These are phyloP conservation scores for Drosophila formosana DNA, from an alignment of 2,888 invertebrate genomes.

Conservation along the genomic window DNA sequence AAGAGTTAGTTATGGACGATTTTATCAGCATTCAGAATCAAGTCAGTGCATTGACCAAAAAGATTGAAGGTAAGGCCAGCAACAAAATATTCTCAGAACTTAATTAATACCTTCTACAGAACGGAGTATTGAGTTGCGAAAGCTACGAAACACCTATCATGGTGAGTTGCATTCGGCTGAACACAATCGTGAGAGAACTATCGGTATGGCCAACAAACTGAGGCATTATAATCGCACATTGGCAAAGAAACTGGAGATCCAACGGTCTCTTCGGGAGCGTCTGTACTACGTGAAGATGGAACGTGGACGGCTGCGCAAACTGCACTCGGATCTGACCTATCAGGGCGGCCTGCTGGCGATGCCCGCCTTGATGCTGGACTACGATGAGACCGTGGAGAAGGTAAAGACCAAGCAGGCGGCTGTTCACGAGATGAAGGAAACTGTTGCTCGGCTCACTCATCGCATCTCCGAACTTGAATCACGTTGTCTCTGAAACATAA, in stretches of 20 bases:
- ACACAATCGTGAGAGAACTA: conserved; percentile 80
- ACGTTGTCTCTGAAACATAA: conserved; percentile 21
- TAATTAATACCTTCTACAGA: conserved; percentile 59
- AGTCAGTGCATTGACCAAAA: conserved; percentile 76
- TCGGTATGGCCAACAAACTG: conserved; percentile 54
- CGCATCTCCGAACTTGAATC: conserved; percentile 35
- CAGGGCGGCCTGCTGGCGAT: conserved; percentile 81
- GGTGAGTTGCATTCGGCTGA: conserved; percentile 73
- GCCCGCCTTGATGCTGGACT: conserved; percentile 80
- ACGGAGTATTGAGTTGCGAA: conserved; percentile 76
- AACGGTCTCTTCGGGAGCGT: conserved; percentile 49
- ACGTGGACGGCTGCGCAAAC: conserved; percentile 58
- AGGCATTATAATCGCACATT: conserved; percentile 8
- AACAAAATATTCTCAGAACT: not conserved
- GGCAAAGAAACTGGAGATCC: conserved; percentile 5
- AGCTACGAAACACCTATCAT: conserved; percentile 66
- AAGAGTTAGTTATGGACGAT: conserved; percentile 72
- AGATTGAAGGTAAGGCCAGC: conserved; percentile 80
- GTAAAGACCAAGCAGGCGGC: conserved; percentile 29
- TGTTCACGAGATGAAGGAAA: conserved; percentile 49
- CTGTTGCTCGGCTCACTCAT: conserved; percentile 12
- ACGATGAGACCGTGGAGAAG: conserved; percentile 68
- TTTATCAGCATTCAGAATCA: conserved; percentile 79
- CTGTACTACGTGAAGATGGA: conserved; percentile 69
- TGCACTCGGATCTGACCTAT: conserved; percentile 62